These are phyloP conservation scores for Lymantria dispar DNA, from an alignment of 2,888 invertebrate genomes.

Conservation along the genomic window DNA sequence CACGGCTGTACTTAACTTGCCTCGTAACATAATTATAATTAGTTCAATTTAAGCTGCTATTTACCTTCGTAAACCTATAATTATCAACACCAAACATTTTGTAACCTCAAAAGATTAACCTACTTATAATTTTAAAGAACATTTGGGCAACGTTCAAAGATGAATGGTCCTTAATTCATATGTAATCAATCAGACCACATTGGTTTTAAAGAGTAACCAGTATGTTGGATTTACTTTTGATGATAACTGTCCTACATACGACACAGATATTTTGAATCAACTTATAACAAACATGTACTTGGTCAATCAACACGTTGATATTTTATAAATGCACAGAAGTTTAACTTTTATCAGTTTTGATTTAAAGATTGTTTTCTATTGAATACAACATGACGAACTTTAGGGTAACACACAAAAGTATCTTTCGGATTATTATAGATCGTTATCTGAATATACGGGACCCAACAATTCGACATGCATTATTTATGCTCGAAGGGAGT, in stretches of 20 bases:
- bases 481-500: slow-evolving; percentile 71
- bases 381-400: slow-evolving; percentile 15
- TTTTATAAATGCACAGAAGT: slow-evolving; percentile 4
- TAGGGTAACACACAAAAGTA: slow-evolving; percentile 30
- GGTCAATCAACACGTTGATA: slow-evolving; percentile 29
- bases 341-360: slow-evolving; percentile 4
- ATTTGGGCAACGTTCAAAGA: slow-evolving; percentile 16
- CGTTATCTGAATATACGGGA: slow-evolving; percentile 51
- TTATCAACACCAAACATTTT: slow-evolving; percentile 24
- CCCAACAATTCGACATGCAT: slow-evolving; percentile 73
- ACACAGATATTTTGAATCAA: slow-evolving; percentile 25
- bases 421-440: slow-evolving; percentile 54
- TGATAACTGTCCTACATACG: slow-evolving; percentile 38
- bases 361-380: slow-evolving; percentile 15
- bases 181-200: slow-evolving; percentile 31
- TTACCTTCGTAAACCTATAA: slow-evolving; percentile 22
- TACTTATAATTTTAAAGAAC: slow-evolving; percentile 28
- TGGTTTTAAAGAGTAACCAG: slow-evolving; percentile 23
- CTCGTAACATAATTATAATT: slow-evolving; percentile 10
- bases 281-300: slow-evolving; percentile 29
- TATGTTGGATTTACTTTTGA: slow-evolving; percentile 25
- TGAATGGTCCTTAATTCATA: slow-evolving; percentile 29
- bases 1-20: slow-evolving; percentile 6
- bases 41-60: slow-evolving; percentile 7
- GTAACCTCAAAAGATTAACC: slow-evolving; percentile 29